Base-by-base conservation (phyloP, 2,797 vertebrate genomes). In the Falco novaeseelandiae region DNA sequence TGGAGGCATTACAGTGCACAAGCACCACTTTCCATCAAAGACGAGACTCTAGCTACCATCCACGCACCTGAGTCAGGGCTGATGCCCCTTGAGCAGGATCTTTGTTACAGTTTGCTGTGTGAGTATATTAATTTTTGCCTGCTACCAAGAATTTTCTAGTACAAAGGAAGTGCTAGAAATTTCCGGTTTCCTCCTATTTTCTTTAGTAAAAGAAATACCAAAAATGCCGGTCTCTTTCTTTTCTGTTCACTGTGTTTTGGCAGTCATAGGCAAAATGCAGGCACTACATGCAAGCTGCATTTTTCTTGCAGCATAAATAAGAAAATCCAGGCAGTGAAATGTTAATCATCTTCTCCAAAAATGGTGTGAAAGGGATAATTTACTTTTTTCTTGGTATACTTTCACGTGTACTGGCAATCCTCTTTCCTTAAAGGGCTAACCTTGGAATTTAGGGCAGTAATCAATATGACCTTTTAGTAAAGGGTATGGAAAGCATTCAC, bases 1-100 rank as follows among this genome's bases (percentile, higher is more conserved):
- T 34, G n/a, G 46, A 30, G 7, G 52, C 40, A 57, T 30, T 51
- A 20, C 0, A 0, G 42, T 8, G 27, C 2, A 0, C 27, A 71
- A 7, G 14, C 15, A 44, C 3, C 30, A 19, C 25, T 9, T 58
- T 8, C 12, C 5, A 5, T 14, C 22, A 81, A 71, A 76, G 8
- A 30, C 18, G 48, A 21, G 19, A 48, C n/a, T 72, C 8, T n/a
- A 40, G 7, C 27, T 76, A 44, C 36, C n/a, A 70, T 14, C 14
- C 59, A 48, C 59, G 19, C 6, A 52, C 10, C 6, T 27, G 19
- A 66, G 34, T 17, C 29, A 51, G 16, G 12, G 7, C 5, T 59
- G 29, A 46, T 42, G 7, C 1, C 11, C n/a, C 16, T 76, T 1
- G 0, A 58, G 22, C 16, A 58, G 19, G 13, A 18, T 74, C 19